These are phyloP conservation scores for Mus pahari DNA, from an alignment of 2,113 vertebrate species.

Conservation along the genomic window DNA sequence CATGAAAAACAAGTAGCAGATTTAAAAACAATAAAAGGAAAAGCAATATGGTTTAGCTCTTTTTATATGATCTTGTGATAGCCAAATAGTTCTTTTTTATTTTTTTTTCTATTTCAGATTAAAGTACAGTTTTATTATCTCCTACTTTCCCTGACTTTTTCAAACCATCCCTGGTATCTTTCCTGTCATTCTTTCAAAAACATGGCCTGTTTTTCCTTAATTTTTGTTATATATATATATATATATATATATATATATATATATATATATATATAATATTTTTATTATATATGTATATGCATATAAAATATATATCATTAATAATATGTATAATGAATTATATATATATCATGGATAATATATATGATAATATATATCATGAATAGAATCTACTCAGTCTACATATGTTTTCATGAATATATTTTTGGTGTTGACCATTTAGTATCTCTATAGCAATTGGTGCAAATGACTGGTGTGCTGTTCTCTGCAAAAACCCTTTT, in stretches of 20 bases:
- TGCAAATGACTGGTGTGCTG: neutral
- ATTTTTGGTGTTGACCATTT: neutral
- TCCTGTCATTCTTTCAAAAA: neutral
- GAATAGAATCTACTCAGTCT: neutral
- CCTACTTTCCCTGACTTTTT: neutral
- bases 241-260: neutral
- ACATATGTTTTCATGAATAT: neutral
- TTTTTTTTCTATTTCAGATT: neutral
- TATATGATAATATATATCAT: neutral
- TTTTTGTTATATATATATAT: neutral
- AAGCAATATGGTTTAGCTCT: neutral
- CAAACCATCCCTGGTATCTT: neutral
- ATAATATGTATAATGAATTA: neutral
- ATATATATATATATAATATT: neutral
- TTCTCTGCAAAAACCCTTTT: neutral
- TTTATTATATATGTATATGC: neutral
- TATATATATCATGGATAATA: neutral
- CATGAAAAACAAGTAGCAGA: neutral
- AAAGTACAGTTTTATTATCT: neutral
- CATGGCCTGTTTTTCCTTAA: neutral
- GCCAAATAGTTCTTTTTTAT: neutral
- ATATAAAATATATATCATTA: neutral
- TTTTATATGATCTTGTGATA: neutral
- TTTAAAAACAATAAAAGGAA: neutral
- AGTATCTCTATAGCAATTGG: neutral